These are phyloP conservation scores for Boloria euphrosyne DNA, from an alignment of 2,888 invertebrate species.

Conservation along the genomic window DNA sequence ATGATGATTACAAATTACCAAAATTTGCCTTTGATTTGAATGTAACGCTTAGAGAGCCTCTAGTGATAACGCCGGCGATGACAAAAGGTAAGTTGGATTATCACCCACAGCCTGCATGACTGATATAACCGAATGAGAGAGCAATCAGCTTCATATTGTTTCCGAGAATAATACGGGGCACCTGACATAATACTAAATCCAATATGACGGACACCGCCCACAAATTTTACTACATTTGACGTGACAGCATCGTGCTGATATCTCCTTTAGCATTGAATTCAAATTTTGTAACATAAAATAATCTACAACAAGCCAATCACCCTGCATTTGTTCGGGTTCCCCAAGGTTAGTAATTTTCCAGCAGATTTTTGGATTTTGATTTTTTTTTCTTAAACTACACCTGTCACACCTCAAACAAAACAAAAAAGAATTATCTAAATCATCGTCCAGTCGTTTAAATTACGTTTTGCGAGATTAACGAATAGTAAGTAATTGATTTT, in stretches of 20 bases:
- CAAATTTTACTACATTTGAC: constrained; percentile 8
- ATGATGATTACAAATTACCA: too few species aligned
- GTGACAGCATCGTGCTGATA: not conserved
- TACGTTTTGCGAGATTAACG: too few species aligned
- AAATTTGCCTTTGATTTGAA: too few species aligned
- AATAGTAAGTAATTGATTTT: too few species aligned
- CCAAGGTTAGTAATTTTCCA: too few species aligned
- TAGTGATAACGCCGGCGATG: constrained; percentile 14
- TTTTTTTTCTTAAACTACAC: too few species aligned
- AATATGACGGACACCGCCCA: not conserved
- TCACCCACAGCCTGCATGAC: constrained; percentile 8
- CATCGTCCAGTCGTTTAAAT: too few species aligned
- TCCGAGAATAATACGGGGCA: not conserved
- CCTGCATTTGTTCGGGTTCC: too few species aligned
- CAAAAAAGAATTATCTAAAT: too few species aligned
- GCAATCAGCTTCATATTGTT: constrained; percentile 22
- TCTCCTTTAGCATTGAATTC: constrained; percentile 6
- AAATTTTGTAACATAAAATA: not conserved
- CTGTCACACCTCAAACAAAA: too few species aligned
- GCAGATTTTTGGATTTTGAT: too few species aligned
- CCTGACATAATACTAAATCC: constrained; percentile 20
- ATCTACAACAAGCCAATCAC: not conserved
- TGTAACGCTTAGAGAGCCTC: not conserved
- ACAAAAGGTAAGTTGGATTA: constrained; percentile 20
- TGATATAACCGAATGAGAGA: constrained; percentile 17